Base-by-base conservation (phyloP, 2,113 vertebrate genomes). In the Nansenia antarctica region DNA sequence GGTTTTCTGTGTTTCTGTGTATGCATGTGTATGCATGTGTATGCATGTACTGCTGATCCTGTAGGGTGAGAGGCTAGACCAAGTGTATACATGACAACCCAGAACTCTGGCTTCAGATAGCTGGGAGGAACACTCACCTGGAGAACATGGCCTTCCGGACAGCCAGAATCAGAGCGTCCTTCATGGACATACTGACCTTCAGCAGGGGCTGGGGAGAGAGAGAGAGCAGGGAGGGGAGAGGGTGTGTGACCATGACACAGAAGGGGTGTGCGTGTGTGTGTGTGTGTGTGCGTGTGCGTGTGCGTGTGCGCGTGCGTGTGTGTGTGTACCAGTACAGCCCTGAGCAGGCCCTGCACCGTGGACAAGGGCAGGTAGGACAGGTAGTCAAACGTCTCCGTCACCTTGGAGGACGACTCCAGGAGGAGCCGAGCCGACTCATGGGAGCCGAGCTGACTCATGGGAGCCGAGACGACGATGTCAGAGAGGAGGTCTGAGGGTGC, bases 131-230 rank as follows among this genome's bases (percentile, higher is more conserved):
- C n/a, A n/a, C 77, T 57, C 86, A 99, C 98, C 97, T 98, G 87
- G 96, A 96, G 88, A 99, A 99, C 91, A 99, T 96, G 32, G 97
- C 94, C 86, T 99, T 99, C 59, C 97, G 93, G 27, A 99, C 94
- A 70, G 98, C 96, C 45, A 99, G 87, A 75, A 99, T 99, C 84
- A 99, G 82, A 61, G 94, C 92, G 78, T 99, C 98, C 86, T 96
- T 98, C 85, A 96, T 82, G 4, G 95, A 93, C 92, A 98, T 94
- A 76, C 96, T 99, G 83, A 99, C 92, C 86, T 95, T 99, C 65
- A 99, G 94, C 62, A 99, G 88, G 0, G 98, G 98, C 98, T 99
- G 88, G 60, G 60, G 83, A 67, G 22, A 34, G 22, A 37, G 32
- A 47, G 0, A 30, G 4, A 42, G 39, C n/a, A n/a, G n/a, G n/a